Evolutionary conservation across 2,113 vertebrate genomes (phyloP).

Genomic region (Craseonycteris thonglongyai): DNA sequence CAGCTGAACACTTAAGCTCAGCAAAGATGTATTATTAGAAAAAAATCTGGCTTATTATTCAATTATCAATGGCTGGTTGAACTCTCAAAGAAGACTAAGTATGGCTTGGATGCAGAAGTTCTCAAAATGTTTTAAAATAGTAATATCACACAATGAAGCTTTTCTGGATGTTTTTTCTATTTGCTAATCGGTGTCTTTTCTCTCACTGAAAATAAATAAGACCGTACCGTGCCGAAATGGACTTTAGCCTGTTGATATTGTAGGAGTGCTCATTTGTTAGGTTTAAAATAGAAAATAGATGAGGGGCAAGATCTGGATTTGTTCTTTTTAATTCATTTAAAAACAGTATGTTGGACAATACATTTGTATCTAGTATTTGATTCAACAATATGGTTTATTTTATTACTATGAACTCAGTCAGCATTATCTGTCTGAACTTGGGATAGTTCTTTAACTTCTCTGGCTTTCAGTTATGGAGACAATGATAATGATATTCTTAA

Average conservation of each 20-base stretch:
- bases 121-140: constrained; percentile 50
- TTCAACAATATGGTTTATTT: not conserved
- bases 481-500: not conserved
- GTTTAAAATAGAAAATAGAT: not conserved
- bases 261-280: not conserved
- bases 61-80: constrained; percentile 70
- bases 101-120: constrained; percentile 49
- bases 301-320: not conserved
- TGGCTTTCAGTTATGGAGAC: not conserved
- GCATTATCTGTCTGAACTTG: not conserved
- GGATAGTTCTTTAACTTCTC: not conserved
- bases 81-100: constrained; percentile 49
- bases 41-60: constrained; percentile 70
- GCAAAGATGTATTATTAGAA: constrained; percentile 61
- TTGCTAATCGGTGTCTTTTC: constrained; percentile 7
- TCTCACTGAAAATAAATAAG: not conserved
- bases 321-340: not conserved
- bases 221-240: not conserved
- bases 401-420: not conserved
- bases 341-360: not conserved
- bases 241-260: not conserved
- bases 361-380: not conserved
- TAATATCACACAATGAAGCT: constrained; percentile 29
- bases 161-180: not conserved
- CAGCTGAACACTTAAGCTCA: constrained; percentile 24